These are phyloP conservation scores for Pelecanus crispus DNA, from an alignment of 2,113 vertebrate genomes.

Conservation along the genomic window DNA sequence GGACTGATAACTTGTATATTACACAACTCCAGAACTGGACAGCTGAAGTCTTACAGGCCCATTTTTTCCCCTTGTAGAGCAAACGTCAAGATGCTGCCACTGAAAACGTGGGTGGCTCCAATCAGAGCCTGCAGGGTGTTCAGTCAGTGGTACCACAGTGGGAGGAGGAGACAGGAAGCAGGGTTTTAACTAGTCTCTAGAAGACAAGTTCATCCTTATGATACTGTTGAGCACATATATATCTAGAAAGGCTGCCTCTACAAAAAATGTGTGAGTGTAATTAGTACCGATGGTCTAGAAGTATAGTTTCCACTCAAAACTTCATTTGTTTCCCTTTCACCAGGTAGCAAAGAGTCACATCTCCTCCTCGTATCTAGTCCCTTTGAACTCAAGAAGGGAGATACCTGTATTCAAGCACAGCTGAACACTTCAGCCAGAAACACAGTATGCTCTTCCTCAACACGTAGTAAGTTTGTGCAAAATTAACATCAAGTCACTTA, in stretches of 20 bases:
- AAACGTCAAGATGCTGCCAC: not conserved
- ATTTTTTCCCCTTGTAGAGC: not conserved
- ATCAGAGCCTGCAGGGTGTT: not conserved
- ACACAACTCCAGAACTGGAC: not conserved
- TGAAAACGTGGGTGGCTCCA: not conserved
- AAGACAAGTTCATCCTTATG: not conserved
- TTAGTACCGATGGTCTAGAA: not conserved
- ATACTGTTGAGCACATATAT: not conserved
- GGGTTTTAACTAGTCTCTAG: not conserved
- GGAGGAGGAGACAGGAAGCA: not conserved
- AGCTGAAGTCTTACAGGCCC: not conserved
- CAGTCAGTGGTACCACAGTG: not conserved
- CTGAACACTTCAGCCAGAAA: not conserved
- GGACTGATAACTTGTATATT: not conserved
- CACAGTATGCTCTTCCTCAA: not conserved
- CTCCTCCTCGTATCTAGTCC: not conserved
- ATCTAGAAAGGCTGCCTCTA: not conserved
- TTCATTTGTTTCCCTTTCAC: not conserved
- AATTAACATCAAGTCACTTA: not conserved
- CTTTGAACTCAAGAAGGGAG: not conserved
- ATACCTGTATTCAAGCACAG: not conserved
- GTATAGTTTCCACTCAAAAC: not conserved
- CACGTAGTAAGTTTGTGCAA: not conserved
- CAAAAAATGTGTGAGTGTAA: accelerated
- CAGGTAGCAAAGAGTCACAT: not conserved